Evolutionary conservation across 2,888 invertebrate genomes (phyloP).

Genomic region (Orthosia incerta): DNA sequence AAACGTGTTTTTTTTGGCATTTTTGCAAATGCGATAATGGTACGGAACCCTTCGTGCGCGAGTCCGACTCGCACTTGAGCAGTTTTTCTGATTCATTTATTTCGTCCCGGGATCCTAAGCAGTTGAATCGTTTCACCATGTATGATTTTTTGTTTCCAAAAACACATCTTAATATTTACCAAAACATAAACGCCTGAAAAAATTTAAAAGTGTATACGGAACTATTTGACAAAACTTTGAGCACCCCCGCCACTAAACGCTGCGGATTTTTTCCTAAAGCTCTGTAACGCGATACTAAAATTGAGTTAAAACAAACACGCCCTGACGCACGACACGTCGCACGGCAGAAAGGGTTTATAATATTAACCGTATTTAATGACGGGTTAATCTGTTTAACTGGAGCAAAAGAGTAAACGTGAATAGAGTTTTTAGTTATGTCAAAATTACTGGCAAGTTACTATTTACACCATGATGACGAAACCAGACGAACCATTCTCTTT

Average conservation of each 20-base stretch:
- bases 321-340: conserved; percentile 72
- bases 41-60: too few species aligned
- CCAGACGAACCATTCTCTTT: too few species aligned
- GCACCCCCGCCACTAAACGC: conserved; percentile 60
- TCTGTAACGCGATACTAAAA: conserved; percentile 86
- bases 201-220: too few species aligned
- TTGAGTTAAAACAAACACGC: conserved; percentile 86
- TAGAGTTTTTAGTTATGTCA: conserved; percentile 23
- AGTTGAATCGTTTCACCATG: too few species aligned
- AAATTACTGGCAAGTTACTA: conserved; percentile 2
- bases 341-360: conserved; percentile 78
- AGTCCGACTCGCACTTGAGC: too few species aligned
- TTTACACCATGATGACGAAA: neutral
- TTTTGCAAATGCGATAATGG: too few species aligned
- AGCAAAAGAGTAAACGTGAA: conserved; percentile 29
- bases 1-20: too few species aligned
- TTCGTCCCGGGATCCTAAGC: too few species aligned
- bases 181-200: too few species aligned
- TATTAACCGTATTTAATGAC: conserved; percentile 64
- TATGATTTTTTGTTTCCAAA: too few species aligned
- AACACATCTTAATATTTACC: too few species aligned
- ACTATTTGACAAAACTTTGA: conserved; percentile 71
- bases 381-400: conserved; percentile 48
- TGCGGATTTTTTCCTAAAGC: conserved; percentile 84
- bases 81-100: too few species aligned